Evolutionary conservation across 2,888 invertebrate genomes (phyloP).

Genomic region (Dolomedes plantarius): DNA sequence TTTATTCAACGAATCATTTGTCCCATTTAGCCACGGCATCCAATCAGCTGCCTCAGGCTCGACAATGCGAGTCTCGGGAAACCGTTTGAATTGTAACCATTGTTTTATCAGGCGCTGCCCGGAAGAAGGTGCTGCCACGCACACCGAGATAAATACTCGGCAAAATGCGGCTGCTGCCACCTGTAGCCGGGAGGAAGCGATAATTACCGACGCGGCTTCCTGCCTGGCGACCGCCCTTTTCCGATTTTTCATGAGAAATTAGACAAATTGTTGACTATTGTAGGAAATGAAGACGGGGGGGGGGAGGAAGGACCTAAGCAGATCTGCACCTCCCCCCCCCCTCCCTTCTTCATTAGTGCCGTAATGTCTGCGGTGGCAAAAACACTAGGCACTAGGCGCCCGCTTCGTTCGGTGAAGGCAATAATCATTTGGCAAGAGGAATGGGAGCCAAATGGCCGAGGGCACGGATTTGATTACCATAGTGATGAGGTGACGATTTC

Average conservation of each 20-base stretch:
- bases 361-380: too few relatives aligned
- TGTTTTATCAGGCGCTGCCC: not conserved
- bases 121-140: not conserved
- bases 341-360: too few relatives aligned
- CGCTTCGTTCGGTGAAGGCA: too few relatives aligned
- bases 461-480: not conserved
- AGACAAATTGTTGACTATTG: conserved; percentile 8
- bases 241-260: conserved; percentile 18
- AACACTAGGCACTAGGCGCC: too few relatives aligned
- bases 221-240: not conserved
- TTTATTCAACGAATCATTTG: conserved; percentile 15
- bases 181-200: not conserved
- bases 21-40: not conserved
- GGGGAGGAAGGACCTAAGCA: not conserved
- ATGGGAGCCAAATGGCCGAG: too few relatives aligned
- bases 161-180: not conserved
- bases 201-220: conserved; percentile 12
- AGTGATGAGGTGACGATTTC: conserved; percentile 1
- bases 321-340: too few relatives aligned
- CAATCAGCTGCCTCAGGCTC: not conserved
- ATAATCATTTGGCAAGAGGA: too few relatives aligned
- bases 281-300: conserved; percentile 16
- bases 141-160: not conserved
- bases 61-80: not conserved
- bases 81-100: not conserved